Percentiles rank a stretch among this genome's conserved stretches.
Conservation (phyloP, 2,888 invertebrate species). For the Iphiclides podalirius region DNA sequence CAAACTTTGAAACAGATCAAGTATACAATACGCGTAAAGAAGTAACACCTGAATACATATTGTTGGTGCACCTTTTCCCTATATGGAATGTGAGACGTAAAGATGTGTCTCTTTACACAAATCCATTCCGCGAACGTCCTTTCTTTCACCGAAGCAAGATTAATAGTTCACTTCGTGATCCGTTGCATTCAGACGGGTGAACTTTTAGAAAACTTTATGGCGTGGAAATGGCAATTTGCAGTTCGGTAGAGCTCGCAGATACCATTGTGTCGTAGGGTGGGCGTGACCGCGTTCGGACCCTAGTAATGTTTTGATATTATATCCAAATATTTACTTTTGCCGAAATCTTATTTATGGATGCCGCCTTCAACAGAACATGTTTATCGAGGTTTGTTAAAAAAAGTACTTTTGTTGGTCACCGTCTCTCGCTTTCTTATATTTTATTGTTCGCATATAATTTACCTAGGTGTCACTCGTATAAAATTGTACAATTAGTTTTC, state of each 20-base stretch:
- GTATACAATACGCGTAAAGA: no score
- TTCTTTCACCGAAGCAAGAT: slow-evolving; percentile 62
- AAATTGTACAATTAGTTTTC: no score
- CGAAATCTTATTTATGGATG: slow-evolving; percentile 47
- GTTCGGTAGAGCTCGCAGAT: slow-evolving; percentile 50
- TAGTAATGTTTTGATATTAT: slow-evolving; percentile 64
- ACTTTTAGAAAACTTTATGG: slow-evolving; percentile 70
- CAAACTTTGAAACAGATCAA: no score
- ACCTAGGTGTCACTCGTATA: no score
- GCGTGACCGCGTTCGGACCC: slow-evolving; percentile 61
- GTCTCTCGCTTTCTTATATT: not conserved
- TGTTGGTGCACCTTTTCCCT: slow-evolving; percentile 1
- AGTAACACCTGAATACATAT: no score
- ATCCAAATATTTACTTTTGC: slow-evolving; percentile 76
- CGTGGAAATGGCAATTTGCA: slow-evolving; percentile 76
- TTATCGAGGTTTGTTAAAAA: not conserved
- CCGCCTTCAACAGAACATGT: slow-evolving; percentile 28
- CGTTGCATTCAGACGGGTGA: slow-evolving; percentile 43
- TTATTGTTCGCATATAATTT: not conserved
- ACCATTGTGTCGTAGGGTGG: slow-evolving; percentile 57
- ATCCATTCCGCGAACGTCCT: slow-evolving; percentile 41
- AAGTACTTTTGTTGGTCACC: not conserved
- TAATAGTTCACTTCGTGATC: slow-evolving; percentile 52
- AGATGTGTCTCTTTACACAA: slow-evolving; percentile 33
- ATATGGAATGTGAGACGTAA: no score